Evolutionary conservation across 2,113 vertebrate genomes (phyloP).

Genomic region (Trematomus loennbergii): DNA sequence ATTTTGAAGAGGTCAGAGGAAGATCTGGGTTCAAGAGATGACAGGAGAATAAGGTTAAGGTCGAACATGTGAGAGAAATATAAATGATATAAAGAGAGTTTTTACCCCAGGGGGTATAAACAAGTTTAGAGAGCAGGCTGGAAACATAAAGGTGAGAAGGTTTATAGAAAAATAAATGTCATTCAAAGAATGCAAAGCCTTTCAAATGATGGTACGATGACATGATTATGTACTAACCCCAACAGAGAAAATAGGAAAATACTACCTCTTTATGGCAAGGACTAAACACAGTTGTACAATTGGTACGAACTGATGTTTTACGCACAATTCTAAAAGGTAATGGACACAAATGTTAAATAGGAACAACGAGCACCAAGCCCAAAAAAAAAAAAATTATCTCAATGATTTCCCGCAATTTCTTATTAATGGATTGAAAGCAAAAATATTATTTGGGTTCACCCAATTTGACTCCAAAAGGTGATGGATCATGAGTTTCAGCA

Average conservation of each 20-base stretch:
- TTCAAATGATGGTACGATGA: too few relatives aligned
- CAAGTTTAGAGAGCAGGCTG: neutral
- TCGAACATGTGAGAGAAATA: constrained; percentile 30
- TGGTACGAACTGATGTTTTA: too few relatives aligned
- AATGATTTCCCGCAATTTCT: neutral
- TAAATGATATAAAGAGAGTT: constrained; percentile 7
- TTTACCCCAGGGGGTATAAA: constrained; percentile 25
- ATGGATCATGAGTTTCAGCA: neutral
- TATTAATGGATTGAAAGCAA: neutral
- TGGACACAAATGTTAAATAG: too few relatives aligned
- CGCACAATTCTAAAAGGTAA: too few relatives aligned
- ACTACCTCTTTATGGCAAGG: too few relatives aligned
- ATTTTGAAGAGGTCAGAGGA: constrained; percentile 27
- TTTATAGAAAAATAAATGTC: neutral
- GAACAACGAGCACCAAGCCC: neutral
- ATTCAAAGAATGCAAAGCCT: neutral
- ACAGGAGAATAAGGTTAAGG: constrained; percentile 14
- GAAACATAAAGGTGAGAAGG: neutral
- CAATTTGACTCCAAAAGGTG: neutral
- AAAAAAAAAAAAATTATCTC: neutral
- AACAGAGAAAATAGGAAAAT: too few relatives aligned
- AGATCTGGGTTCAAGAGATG: constrained; percentile 5
- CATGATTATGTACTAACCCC: too few relatives aligned
- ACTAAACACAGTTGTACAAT: too few relatives aligned
- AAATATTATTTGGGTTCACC: neutral